Percentiles rank a stretch among this genome's conserved stretches.
These are phyloP conservation scores for Bombyx mandarina DNA, from an alignment of 1,140 invertebrate species.

Conservation along the genomic window DNA sequence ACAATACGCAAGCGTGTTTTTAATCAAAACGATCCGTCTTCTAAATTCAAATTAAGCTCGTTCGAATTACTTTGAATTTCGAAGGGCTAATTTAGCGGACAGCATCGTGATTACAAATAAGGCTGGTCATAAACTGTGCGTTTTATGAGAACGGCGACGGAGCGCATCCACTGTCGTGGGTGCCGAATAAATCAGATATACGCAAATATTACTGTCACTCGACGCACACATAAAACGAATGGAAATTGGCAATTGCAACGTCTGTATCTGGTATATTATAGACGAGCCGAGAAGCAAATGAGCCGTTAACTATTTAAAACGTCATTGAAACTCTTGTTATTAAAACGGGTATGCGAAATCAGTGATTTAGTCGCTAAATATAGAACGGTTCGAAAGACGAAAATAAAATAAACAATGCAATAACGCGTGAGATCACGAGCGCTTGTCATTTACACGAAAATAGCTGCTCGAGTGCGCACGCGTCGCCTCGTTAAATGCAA, in stretches of 20 bases:
- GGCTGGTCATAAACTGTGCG: slow-evolving; percentile 31
- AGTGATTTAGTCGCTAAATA: too few species aligned
- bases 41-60: slow-evolving; percentile 2
- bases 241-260: too few species aligned
- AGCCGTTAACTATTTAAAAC: too few species aligned
- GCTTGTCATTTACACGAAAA: slow-evolving; percentile 41
- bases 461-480: slow-evolving; percentile 29
- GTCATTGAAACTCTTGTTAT: too few species aligned
- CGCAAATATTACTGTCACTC: slow-evolving; percentile 46
- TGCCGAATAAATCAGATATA: slow-evolving; percentile 47
- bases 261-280: too few species aligned
- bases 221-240: not conserved
- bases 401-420: too few species aligned
- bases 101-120: slow-evolving; percentile 12
- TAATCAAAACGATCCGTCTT: not conserved
- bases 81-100: slow-evolving; percentile 23
- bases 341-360: too few species aligned
- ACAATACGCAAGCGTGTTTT: too few species aligned
- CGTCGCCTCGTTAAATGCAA: slow-evolving; percentile 49
- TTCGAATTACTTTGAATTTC: not conserved
- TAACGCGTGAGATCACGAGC: too few species aligned
- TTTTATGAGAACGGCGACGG: slow-evolving; percentile 33
- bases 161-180: slow-evolving; percentile 20
- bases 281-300: too few species aligned
- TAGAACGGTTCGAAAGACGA: too few species aligned